Percentiles rank a stretch among this genome's conserved stretches.
These are phyloP conservation scores for Dipodomys spectabilis DNA, from an alignment of 2,113 vertebrate genomes.

Conservation along the genomic window DNA sequence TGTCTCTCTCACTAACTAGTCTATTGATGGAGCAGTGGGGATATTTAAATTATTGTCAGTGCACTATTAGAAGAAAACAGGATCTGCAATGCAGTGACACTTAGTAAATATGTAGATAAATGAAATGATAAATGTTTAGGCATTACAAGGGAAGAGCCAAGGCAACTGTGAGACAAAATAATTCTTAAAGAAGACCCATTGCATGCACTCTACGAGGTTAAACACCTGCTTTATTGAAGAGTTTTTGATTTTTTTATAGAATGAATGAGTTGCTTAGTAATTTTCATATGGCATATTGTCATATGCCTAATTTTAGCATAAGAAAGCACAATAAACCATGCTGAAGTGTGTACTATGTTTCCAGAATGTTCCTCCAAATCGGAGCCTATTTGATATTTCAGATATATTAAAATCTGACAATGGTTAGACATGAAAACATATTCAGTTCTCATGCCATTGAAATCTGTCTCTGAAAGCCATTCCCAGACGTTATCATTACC, in stretches of 20 bases:
- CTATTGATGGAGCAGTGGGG: not conserved
- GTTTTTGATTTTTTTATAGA: not conserved
- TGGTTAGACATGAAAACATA: not conserved
- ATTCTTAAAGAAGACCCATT: not conserved
- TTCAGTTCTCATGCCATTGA: not conserved
- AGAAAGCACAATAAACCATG: not conserved
- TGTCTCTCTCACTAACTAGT: not conserved
- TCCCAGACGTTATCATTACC: not conserved
- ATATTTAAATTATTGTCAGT: slow-evolving; percentile 30
- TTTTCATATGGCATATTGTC: not conserved
- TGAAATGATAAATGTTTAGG: not conserved
- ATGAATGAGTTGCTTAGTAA: not conserved
- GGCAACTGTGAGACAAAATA: not conserved
- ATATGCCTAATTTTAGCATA: not conserved
- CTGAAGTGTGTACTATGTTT: not conserved
- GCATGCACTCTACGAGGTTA: not conserved
- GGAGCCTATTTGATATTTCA: not conserved
- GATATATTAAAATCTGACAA: not conserved
- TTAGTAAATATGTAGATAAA: slow-evolving; percentile 11
- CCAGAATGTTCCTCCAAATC: not conserved
- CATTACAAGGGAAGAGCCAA: not conserved
- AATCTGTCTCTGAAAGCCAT: not conserved
- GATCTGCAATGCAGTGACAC: not conserved
- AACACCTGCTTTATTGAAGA: not conserved
- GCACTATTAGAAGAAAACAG: slow-evolving; percentile 6